Conservation (phyloP, 92 coral and sea anemone species). For the Isaurus tuberculatus region DNA sequence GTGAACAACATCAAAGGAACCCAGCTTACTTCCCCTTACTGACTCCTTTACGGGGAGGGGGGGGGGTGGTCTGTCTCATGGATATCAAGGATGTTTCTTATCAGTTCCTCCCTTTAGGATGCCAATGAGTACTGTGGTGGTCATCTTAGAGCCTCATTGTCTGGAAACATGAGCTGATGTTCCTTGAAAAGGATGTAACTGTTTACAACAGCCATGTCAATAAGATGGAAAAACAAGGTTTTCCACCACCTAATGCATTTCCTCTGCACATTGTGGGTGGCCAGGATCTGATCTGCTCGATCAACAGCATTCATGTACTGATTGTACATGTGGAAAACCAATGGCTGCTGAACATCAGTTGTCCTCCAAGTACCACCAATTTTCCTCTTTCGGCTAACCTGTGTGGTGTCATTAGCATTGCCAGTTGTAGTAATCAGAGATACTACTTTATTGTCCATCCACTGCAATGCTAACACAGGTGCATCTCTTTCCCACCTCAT, state of each 20-base stretch:
- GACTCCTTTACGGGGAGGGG: too few relatives aligned
- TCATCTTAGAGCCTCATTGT: conserved; percentile 1
- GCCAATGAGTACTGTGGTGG: conserved; percentile 16
- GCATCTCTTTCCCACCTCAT: too few relatives aligned
- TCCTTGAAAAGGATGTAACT: not conserved
- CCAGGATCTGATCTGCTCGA: not conserved
- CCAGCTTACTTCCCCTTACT: not conserved
- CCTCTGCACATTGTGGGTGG: not conserved
- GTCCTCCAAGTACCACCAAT: not conserved
- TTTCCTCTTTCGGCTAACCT: too few relatives aligned
- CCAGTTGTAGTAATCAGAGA: too few relatives aligned
- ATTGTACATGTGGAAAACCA: not conserved
- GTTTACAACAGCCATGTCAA: not conserved
- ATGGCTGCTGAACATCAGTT: not conserved
- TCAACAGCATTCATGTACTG: conserved; percentile 4
- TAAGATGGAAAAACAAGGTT: too few relatives aligned
- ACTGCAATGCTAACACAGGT: too few relatives aligned
- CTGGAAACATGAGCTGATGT: conserved; percentile 21
- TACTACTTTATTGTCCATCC: too few relatives aligned
- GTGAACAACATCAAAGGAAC: too few relatives aligned
- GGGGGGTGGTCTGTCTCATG: too few relatives aligned
- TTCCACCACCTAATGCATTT: too few relatives aligned
- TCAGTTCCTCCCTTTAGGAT: conserved; percentile 48
- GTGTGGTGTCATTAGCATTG: too few relatives aligned
- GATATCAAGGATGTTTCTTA: not conserved